Percentiles rank a stretch among this genome's conserved stretches.
Conservation (phyloP, 2,113 vertebrate genomes). For the Amia ocellicauda region DNA sequence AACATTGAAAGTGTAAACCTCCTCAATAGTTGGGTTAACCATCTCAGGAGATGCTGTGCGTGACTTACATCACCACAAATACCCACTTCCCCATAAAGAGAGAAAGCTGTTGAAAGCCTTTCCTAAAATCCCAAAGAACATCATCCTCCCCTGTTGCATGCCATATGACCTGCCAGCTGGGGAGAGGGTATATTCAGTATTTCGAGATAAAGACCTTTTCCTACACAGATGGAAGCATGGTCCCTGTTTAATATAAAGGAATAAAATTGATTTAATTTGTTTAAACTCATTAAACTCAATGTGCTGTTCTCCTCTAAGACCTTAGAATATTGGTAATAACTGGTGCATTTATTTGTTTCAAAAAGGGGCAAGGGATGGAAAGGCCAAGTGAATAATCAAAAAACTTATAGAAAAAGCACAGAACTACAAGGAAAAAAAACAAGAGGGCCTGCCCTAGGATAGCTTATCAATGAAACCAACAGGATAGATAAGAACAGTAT, state of each 20-base stretch:
- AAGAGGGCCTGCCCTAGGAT: conserved; percentile 73
- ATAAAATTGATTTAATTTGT: conserved; percentile 1
- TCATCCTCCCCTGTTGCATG: neutral
- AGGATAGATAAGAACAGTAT: conserved; percentile 61
- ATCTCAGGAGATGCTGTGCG: neutral
- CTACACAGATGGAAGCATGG: neutral
- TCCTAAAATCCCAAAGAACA: neutral
- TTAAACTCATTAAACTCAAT: neutral
- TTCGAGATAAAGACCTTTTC: conserved; percentile 14
- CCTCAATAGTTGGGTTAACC: conserved; percentile 10
- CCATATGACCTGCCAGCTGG: conserved; percentile 1
- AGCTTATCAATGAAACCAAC: conserved; percentile 47
- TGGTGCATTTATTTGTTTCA: conserved; percentile 6
- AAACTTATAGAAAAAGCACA: conserved; percentile 34
- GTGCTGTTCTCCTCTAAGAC: conserved; percentile 16
- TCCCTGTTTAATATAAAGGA: conserved; percentile 17
- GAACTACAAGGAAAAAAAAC: conserved; percentile 60
- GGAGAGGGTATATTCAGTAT: conserved; percentile 1
- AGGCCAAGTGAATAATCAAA: neutral
- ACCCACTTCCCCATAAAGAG: neutral
- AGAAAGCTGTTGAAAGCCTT: neutral
- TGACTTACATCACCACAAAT: too few relatives aligned
- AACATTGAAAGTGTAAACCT: conserved; percentile 29
- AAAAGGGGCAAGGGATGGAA: conserved; percentile 2
- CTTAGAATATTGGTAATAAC: conserved; percentile 12